Evolutionary conservation across 2,113 vertebrate species (phyloP).

Genomic region (Tretioscincus oriximinensis): DNA sequence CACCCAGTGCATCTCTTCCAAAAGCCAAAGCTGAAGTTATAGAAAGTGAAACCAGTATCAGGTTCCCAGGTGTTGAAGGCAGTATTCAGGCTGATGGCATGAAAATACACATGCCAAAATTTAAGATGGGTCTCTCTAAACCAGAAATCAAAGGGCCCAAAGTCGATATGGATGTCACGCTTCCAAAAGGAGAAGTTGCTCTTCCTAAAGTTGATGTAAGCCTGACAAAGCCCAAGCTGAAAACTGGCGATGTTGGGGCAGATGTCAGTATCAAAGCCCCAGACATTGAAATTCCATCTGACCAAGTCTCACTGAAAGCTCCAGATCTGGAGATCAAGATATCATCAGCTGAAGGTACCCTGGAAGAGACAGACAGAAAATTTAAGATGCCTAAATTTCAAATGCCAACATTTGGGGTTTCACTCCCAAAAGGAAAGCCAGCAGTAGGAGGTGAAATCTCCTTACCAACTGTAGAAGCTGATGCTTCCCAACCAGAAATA

Average conservation of each 20-base stretch:
- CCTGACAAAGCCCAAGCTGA: not conserved
- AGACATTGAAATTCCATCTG: not conserved
- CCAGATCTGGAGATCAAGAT: not conserved
- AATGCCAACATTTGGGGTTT: not conserved
- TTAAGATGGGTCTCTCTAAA: fast-evolving
- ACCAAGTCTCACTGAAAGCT: not conserved
- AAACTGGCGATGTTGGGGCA: not conserved
- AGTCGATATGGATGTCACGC: not conserved
- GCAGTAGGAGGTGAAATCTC: no score
- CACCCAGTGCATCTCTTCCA: fast-evolving
- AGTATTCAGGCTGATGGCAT: not conserved
- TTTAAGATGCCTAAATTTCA: not conserved
- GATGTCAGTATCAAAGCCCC: not conserved
- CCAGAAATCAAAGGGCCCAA: fast-evolving
- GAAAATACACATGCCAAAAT: not conserved
- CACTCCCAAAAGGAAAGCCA: not conserved
- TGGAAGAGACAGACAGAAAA: not conserved
- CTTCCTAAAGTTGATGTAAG: not conserved
- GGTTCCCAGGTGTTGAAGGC: not conserved
- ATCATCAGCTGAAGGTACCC: constrained; percentile 27
- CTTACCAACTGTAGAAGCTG: no score
- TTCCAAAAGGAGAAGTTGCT: not conserved
- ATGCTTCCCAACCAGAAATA: no score
- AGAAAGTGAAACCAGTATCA: not conserved
- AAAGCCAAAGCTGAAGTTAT: not conserved